These are phyloP conservation scores for Apodemus agrarius DNA, from an alignment of 2,797 vertebrate genomes.

Conservation along the genomic window DNA sequence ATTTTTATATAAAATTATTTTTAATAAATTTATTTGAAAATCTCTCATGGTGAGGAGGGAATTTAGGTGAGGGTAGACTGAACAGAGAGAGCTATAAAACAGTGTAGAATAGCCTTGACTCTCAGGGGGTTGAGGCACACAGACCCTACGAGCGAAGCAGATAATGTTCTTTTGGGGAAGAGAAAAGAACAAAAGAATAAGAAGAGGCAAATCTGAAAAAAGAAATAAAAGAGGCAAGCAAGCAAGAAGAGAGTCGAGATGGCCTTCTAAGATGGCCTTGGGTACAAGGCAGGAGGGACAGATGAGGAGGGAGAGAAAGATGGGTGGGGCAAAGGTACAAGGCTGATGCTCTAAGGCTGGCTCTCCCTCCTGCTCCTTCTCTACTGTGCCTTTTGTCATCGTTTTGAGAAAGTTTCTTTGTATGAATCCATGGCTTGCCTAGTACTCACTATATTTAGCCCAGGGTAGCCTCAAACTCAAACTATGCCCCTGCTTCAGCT, in stretches of 20 bases:
- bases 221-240: neutral
- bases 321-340: no score
- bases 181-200: no score
- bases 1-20: neutral
- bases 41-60: neutral
- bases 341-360: neutral
- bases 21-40: neutral
- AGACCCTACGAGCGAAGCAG: neutral
- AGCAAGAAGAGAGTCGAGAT: neutral
- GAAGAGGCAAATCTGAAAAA: neutral
- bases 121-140: neutral
- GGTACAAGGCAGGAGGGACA: no score
- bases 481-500: neutral
- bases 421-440: neutral
- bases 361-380: neutral
- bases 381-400: neutral
- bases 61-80: neutral
- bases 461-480: neutral
- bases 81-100: neutral
- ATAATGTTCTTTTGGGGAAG: neutral
- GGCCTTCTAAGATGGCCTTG: neutral
- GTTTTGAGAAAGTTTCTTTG: neutral
- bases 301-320: neutral
- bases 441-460: neutral
- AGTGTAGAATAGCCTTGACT: neutral